A percentile compares a stretch with the other conserved stretches of the same genome.
Conservation (phyloP, 2,113 vertebrate genomes). For the Pantherophis guttatus region DNA sequence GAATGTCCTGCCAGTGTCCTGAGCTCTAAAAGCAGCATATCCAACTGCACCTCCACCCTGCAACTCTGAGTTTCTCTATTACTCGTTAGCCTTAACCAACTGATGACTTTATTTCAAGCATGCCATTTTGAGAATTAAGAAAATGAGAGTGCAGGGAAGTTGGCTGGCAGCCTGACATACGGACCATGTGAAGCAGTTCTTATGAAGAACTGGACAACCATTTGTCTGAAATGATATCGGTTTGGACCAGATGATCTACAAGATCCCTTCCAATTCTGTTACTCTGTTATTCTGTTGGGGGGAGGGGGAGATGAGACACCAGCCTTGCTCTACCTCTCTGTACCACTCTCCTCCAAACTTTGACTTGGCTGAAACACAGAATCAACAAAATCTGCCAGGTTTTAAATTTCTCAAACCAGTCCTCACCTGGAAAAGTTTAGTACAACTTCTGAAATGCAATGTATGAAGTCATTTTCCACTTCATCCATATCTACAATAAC, state of each 20-base stretch:
- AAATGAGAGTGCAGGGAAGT: background rate
- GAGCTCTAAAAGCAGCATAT: background rate
- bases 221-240: background rate
- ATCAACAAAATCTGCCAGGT: background rate
- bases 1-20: background rate
- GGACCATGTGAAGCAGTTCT: background rate
- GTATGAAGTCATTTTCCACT: background rate
- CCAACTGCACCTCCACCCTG: background rate
- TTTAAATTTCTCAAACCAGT: background rate
- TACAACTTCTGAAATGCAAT: background rate
- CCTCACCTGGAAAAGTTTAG: background rate
- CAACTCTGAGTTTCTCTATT: background rate
- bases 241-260: background rate
- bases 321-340: background rate
- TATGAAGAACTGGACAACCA: background rate
- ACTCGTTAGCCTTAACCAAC: background rate
- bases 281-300: background rate
- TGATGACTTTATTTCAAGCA: background rate
- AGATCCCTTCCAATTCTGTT: background rate
- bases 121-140: background rate
- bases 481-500: background rate
- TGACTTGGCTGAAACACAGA: background rate
- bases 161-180: background rate
- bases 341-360: background rate
- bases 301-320: background rate